Conservation (phyloP, 2,797 vertebrate species). For the Tragelaphus oryx region DNA sequence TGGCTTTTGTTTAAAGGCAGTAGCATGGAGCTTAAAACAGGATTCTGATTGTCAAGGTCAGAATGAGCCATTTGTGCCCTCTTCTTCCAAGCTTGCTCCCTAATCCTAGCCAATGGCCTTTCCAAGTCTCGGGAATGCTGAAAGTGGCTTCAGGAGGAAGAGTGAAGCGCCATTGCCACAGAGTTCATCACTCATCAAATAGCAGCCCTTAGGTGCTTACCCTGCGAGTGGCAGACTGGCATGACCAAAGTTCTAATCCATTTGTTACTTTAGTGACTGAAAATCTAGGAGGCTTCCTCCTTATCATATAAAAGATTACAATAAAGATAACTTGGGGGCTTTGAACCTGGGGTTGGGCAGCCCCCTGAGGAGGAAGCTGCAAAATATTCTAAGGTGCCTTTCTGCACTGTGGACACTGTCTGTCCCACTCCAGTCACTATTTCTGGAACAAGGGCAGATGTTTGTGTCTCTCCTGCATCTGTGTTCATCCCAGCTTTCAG, state of each 20-base stretch:
- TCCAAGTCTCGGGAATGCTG: neutral
- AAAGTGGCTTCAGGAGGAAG: neutral
- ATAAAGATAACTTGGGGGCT: neutral
- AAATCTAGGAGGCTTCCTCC: neutral
- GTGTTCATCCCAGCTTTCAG: too few relatives aligned
- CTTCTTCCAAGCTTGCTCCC: neutral
- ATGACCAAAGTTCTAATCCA: neutral
- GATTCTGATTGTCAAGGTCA: neutral
- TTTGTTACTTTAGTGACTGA: neutral
- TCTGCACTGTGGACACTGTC: neutral
- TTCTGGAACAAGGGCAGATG: neutral
- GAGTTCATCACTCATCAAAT: neutral
- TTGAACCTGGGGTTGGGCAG: neutral
- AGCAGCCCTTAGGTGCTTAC: too few relatives aligned
- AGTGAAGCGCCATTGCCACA: accelerated
- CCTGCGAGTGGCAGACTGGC: too few relatives aligned
- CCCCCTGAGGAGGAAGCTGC: neutral
- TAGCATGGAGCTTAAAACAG: neutral
- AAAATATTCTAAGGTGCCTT: neutral
- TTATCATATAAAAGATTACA: neutral
- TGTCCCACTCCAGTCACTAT: accelerated
- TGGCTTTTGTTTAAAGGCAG: neutral
- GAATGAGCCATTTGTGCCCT: neutral
- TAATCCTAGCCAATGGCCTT: neutral
- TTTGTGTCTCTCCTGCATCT: neutral